Conservation (phyloP, 2,888 invertebrate species). For the Melipona bicolor region DNA sequence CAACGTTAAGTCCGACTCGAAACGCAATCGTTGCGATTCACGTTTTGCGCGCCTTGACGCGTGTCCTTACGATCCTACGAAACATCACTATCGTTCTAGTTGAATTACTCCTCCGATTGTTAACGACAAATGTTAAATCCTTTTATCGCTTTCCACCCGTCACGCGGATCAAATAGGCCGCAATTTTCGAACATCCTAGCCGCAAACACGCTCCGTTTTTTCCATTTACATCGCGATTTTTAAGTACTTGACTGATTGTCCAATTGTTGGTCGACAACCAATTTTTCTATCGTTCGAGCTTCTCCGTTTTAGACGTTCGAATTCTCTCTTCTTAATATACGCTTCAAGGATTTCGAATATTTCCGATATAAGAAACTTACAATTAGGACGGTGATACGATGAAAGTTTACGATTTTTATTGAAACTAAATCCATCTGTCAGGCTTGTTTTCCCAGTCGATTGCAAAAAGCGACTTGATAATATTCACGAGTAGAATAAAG, state of each 20-base stretch:
- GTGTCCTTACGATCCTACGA: background rate
- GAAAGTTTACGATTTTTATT: background rate
- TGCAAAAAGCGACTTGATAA: background rate
- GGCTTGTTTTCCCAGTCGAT: background rate
- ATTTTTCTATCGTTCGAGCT: background rate
- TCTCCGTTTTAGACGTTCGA: background rate
- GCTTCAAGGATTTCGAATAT: constrained; percentile 3
- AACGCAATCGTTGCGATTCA: constrained; percentile 16
- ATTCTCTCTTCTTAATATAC: background rate
- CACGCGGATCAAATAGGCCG: background rate
- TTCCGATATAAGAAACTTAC: background rate
- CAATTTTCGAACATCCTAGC: background rate
- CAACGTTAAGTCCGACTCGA: constrained; percentile 9
- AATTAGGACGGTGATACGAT: background rate
- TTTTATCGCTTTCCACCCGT: background rate
- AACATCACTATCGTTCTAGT: constrained; percentile 3
- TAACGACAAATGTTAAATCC: constrained; percentile 10
- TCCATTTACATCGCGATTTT: background rate
- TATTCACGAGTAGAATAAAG: background rate
- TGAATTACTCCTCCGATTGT: background rate
- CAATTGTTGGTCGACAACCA: background rate
- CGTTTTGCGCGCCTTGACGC: constrained; percentile 3
- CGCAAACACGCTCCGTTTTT: background rate
- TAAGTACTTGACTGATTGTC: background rate
- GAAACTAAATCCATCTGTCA: too few relatives aligned